These are phyloP conservation scores for Geophilus truncorum DNA, from an alignment of 2,888 invertebrate genomes.

Conservation along the genomic window DNA sequence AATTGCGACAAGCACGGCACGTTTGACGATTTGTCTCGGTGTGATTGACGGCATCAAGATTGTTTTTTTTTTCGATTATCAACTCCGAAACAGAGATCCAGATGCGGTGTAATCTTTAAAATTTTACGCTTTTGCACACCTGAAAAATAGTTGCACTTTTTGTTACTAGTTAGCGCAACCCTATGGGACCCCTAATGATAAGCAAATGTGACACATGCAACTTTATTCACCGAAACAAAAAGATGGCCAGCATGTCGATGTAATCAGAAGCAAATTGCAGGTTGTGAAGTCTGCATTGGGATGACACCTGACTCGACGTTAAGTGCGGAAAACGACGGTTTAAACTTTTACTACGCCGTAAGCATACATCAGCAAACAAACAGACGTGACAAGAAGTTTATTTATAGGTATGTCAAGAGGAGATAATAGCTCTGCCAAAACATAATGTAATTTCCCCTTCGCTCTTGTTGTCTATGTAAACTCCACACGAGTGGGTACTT, in stretches of 20 bases:
- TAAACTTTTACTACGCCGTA: neutral
- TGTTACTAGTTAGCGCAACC: too few relatives aligned
- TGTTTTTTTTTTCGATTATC: too few relatives aligned
- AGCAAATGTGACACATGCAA: too few relatives aligned
- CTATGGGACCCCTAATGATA: too few relatives aligned
- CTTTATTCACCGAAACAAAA: too few relatives aligned
- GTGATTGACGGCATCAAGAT: too few relatives aligned
- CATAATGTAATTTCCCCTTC: neutral
- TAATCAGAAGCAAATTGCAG: neutral
- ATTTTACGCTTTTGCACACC: too few relatives aligned
- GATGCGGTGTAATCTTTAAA: too few relatives aligned
- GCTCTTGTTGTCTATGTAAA: neutral
- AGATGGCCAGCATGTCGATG: neutral
- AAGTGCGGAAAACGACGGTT: neutral
- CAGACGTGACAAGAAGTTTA: neutral
- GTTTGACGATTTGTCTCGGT: too few relatives aligned
- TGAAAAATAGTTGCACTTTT: too few relatives aligned
- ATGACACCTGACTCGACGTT: neutral
- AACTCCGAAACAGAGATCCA: too few relatives aligned
- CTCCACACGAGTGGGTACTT: neutral
- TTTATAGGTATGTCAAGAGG: neutral
- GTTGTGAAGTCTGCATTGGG: neutral
- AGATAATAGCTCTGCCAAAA: neutral
- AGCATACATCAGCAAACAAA: neutral
- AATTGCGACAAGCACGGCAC: too few relatives aligned